Evolutionary conservation across 2,888 invertebrate genomes (phyloP).

Genomic region (Gerris lacustris): DNA sequence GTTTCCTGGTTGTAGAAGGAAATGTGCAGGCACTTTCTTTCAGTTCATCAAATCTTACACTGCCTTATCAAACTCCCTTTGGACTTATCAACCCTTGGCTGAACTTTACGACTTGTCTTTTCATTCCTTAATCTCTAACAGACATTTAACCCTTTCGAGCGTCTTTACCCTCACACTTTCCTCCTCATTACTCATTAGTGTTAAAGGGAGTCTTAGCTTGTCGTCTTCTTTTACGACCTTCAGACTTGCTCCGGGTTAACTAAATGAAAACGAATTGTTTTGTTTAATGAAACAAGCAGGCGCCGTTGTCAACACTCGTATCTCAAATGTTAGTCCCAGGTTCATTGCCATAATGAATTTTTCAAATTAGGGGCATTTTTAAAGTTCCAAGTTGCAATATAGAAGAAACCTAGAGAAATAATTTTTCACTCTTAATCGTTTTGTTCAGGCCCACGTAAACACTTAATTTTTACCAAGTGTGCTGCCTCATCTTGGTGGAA

Average conservation of each 20-base stretch:
- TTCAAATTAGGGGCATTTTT: too few relatives aligned
- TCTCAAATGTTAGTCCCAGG: too few relatives aligned
- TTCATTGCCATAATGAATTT: too few relatives aligned
- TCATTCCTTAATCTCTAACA: not conserved
- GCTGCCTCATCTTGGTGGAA: too few relatives aligned
- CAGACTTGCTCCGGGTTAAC: not conserved
- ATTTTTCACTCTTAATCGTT: too few relatives aligned
- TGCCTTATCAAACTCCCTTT: not conserved
- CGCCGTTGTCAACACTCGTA: not conserved
- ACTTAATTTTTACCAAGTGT: too few relatives aligned
- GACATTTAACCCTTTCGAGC: constrained; percentile 1
- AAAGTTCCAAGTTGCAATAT: too few relatives aligned
- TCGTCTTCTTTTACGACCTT: not conserved
- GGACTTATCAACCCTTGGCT: constrained; percentile 1
- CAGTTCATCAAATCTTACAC: not conserved
- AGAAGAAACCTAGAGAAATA: too few relatives aligned
- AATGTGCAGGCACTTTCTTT: not conserved
- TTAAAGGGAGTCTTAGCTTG: not conserved
- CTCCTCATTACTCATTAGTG: constrained; percentile 1
- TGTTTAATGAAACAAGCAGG: not conserved
- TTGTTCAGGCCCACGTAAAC: too few relatives aligned
- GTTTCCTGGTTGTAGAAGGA: not conserved
- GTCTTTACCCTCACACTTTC: not conserved
- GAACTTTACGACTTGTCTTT: not conserved
- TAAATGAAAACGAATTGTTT: not conserved